A percentile compares a stretch with the other conserved stretches of the same genome.
Conservation (phyloP, 23 tunicate species). For the Trididemnum miniatum region DNA sequence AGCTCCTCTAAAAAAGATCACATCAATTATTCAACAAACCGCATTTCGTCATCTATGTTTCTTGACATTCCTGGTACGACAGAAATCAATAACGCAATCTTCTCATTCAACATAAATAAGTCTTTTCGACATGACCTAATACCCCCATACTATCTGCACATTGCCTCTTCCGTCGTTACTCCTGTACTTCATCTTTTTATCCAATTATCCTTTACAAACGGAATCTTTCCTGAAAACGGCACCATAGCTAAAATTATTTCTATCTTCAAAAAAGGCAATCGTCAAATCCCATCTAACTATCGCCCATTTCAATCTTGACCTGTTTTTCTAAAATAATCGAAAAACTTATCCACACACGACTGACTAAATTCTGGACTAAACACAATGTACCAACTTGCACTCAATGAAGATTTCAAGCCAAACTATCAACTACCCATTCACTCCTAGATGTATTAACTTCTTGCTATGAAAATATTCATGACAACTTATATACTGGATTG, state of each 20-base stretch:
- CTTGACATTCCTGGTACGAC: background rate
- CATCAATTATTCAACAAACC: background rate
- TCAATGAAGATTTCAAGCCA: background rate
- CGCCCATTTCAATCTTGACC: slow-evolving; percentile 12
- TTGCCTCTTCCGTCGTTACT: background rate
- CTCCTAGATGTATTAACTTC: background rate
- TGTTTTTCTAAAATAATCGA: slow-evolving; percentile 15
- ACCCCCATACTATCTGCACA: background rate
- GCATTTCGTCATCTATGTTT: background rate
- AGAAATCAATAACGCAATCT: background rate
- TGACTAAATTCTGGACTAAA: background rate
- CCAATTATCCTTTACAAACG: background rate
- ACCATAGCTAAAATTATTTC: background rate
- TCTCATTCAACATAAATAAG: background rate
- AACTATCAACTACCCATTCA: slow-evolving; percentile 12
- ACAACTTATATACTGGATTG: background rate
- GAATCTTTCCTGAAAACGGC: background rate
- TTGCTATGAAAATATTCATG: background rate
- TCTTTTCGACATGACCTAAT: background rate
- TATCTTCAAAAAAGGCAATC: slow-evolving; percentile 4
- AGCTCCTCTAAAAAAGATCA: background rate
- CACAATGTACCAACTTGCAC: background rate
- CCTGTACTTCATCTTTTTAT: background rate
- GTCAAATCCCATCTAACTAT: background rate
- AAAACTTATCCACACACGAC: background rate